Conservation (phyloP, 1,140 invertebrate species). For the Eubasilissa regina region DNA sequence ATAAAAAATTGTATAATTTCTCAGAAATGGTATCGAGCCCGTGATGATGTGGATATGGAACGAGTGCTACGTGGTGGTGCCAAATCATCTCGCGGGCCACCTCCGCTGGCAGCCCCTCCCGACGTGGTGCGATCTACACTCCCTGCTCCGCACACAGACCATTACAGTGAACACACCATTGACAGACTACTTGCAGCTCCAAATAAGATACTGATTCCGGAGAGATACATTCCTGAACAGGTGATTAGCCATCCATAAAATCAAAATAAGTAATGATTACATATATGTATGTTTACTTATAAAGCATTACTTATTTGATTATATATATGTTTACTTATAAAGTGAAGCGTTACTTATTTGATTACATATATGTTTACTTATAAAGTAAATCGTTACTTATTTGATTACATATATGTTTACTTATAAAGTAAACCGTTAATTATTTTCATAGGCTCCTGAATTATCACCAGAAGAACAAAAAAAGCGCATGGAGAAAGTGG, state of each 20-base stretch:
- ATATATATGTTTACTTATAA: too few relatives aligned
- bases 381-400: too few relatives aligned
- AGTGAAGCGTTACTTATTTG: too few relatives aligned
- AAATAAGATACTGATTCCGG: slow-evolving; percentile 92
- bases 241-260: slow-evolving; percentile 63
- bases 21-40: slow-evolving; percentile 74
- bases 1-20: background rate
- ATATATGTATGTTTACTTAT: too few relatives aligned
- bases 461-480: slow-evolving; percentile 87
- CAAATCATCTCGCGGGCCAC: slow-evolving; percentile 44
- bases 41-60: slow-evolving; percentile 91
- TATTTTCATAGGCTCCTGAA: slow-evolving; percentile 77
- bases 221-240: slow-evolving; percentile 92
- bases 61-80: slow-evolving; percentile 74
- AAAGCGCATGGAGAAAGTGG: slow-evolving; percentile 87
- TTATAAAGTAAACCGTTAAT: too few relatives aligned
- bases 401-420: too few relatives aligned
- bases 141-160: slow-evolving; percentile 71
- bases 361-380: too few relatives aligned
- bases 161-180: slow-evolving; percentile 82
- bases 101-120: slow-evolving; percentile 80
- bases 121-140: slow-evolving; percentile 88
- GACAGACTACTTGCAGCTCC: slow-evolving; percentile 88
- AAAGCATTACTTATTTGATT: too few relatives aligned
- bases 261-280: too few relatives aligned